phyloP scores from a whole-genome alignment of 2,888 invertebrate genomes.

The Cacoxenus indagator region DNA sequence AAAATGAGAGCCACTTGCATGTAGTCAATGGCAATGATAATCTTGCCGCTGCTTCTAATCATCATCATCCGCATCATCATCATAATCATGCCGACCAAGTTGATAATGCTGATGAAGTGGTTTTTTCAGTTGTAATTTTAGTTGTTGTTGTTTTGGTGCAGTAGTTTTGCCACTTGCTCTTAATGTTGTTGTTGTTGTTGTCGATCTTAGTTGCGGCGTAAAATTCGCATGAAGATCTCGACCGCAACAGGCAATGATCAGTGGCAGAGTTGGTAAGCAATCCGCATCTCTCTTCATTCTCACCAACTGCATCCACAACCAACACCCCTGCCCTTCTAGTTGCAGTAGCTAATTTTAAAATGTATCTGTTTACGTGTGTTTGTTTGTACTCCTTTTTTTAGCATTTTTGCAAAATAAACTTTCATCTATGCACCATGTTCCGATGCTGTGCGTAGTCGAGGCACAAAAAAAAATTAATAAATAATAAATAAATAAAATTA shows the following conservation, averaged over 20 bases:
- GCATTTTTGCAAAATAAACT: not conserved
- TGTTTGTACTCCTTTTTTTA: too few relatives aligned
- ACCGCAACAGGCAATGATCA: slow-evolving; percentile 15
- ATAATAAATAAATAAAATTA: too few relatives aligned
- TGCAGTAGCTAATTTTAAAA: slow-evolving; percentile 55
- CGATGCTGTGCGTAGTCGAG: too few relatives aligned
- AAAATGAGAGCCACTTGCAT: slow-evolving; percentile 8
- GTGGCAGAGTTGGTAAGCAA: not conserved
- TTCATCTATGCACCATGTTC: too few relatives aligned
- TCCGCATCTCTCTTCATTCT: not conserved
- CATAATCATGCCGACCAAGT: slow-evolving; percentile 26
- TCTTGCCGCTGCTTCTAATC: not conserved
- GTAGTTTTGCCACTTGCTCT: too few relatives aligned
- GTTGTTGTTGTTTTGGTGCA: not conserved
- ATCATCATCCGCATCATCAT: not conserved
- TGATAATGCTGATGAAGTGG: slow-evolving; percentile 35
- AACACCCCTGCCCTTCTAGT: not conserved
- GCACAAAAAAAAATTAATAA: too few relatives aligned
- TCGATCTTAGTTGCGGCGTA: not conserved
- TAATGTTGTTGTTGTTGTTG: too few relatives aligned
- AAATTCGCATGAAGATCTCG: slow-evolving; percentile 20
- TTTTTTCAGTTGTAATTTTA: not conserved
- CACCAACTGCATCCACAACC: not conserved
- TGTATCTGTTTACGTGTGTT: not conserved
- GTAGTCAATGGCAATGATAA: slow-evolving; percentile 14